Evolutionary conservation across 30 jellyfish, hydroid and myxozoan genomes (phyloP).

Genomic region (Turritopsis dohrnii): DNA sequence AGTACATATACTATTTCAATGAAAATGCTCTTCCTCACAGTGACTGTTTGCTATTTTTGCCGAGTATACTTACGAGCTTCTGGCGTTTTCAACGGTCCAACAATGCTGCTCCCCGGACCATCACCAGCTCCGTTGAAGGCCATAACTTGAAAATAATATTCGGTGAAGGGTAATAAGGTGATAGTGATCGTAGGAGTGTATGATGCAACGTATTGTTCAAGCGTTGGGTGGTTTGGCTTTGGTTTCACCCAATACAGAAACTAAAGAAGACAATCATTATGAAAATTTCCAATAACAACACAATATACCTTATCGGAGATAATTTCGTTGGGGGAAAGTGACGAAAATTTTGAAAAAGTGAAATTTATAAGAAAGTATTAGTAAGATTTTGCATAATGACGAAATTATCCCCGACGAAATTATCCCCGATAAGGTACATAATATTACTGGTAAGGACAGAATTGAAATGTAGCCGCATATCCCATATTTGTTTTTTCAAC

Average conservation of each 20-base stretch:
- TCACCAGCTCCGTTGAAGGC: constrained; percentile 83
- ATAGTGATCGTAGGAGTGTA: constrained; percentile 48
- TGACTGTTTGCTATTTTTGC: no score
- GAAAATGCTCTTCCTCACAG: no score
- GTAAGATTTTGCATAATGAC: background rate
- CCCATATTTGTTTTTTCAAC: no score
- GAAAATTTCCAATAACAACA: background rate
- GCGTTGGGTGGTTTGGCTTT: constrained; percentile 25
- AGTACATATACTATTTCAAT: no score
- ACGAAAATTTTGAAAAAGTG: background rate
- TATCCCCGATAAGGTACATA: no score
- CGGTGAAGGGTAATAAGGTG: constrained; percentile 52
- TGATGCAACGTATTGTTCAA: constrained; percentile 47
- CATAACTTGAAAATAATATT: constrained; percentile 72
- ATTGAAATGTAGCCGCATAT: no score
- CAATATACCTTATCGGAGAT: no score
- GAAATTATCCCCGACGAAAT: no score
- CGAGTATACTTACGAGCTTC: constrained; percentile 46
- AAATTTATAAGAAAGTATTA: background rate
- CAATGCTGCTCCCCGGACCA: constrained; percentile 85
- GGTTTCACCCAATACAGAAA: constrained; percentile 61
- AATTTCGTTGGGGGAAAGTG: background rate
- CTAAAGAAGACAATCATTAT: constrained; percentile 23
- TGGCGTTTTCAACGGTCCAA: constrained; percentile 84
- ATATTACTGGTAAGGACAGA: background rate